Percentiles rank a stretch among this genome's conserved stretches.
phyloP scores from a whole-genome alignment of 2,797 vertebrate species.

The Poeciliopsis infans region DNA sequence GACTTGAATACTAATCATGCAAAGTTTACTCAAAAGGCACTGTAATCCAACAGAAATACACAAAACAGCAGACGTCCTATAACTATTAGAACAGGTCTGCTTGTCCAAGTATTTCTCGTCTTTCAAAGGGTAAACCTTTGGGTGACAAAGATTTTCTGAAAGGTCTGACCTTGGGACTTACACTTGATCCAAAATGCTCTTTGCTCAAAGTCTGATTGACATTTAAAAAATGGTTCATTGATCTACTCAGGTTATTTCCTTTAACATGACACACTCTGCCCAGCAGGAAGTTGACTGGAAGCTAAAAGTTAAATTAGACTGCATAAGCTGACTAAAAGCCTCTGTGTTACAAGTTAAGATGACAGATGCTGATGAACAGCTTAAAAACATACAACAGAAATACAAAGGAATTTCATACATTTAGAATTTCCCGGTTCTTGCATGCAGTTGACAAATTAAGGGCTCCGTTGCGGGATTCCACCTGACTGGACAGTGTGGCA shows the following conservation, averaged over 20 bases:
- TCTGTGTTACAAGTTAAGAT: not conserved
- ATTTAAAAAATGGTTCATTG: slow-evolving; percentile 66
- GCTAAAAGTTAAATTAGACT: slow-evolving; percentile 33
- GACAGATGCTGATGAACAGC: not conserved
- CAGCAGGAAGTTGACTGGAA: slow-evolving; percentile 55
- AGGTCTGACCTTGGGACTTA: slow-evolving; percentile 61
- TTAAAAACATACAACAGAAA: not conserved
- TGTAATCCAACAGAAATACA: slow-evolving; percentile 26
- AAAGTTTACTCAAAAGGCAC: slow-evolving; percentile 6
- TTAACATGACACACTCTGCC: slow-evolving; percentile 55
- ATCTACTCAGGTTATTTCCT: slow-evolving; percentile 67
- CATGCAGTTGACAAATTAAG: not conserved
- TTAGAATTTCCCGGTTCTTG: not conserved
- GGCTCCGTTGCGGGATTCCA: not conserved
- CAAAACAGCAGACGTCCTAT: slow-evolving; percentile 37
- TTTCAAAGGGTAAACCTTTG: slow-evolving; percentile 30
- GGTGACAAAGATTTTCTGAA: slow-evolving; percentile 60
- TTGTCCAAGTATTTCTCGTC: slow-evolving; percentile 37
- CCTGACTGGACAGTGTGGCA: not conserved
- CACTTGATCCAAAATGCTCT: slow-evolving; percentile 61
- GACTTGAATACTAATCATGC: not conserved
- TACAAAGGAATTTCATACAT: not conserved
- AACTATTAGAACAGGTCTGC: slow-evolving; percentile 27
- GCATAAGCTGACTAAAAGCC: slow-evolving; percentile 18
- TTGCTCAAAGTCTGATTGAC: slow-evolving; percentile 70